Percentiles rank a stretch among this genome's conserved stretches.
These are phyloP conservation scores for Pholis gunnellus DNA, from an alignment of 2,113 vertebrate species.

Conservation along the genomic window DNA sequence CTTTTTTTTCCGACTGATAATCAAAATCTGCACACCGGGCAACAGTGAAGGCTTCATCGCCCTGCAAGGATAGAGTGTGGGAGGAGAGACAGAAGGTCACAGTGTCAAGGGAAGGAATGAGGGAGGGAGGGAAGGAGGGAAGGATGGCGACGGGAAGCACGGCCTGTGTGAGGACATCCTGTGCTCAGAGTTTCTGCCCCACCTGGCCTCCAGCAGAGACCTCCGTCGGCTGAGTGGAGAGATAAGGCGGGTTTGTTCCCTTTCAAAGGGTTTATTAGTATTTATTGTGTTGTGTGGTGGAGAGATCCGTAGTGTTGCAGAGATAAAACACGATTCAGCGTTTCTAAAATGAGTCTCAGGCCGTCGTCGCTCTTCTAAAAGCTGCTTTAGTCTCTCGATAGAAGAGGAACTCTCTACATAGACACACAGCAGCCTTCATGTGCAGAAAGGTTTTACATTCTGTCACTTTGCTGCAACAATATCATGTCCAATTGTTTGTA, in stretches of 20 bases:
- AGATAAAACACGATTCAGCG: too few relatives aligned
- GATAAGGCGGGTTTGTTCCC: conserved; percentile 32
- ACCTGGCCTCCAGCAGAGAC: conserved; percentile 56
- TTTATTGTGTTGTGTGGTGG: too few relatives aligned
- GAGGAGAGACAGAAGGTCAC: conserved; percentile 59
- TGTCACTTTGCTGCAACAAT: too few relatives aligned
- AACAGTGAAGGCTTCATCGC: conserved; percentile 49
- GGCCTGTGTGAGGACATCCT: conserved; percentile 27
- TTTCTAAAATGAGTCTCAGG: too few relatives aligned
- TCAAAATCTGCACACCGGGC: background rate
- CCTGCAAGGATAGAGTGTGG: conserved; percentile 21
- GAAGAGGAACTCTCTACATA: too few relatives aligned
- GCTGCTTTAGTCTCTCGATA: too few relatives aligned
- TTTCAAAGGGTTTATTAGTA: too few relatives aligned
- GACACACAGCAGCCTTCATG: too few relatives aligned
- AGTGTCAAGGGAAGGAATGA: conserved; percentile 77
- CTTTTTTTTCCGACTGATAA: background rate
- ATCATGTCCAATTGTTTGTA: too few relatives aligned
- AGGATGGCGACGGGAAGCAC: conserved; percentile 37
- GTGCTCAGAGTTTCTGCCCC: conserved; percentile 27
- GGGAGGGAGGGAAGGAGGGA: conserved; percentile 60
- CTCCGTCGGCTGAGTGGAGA: conserved; percentile 38
- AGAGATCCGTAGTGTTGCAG: too few relatives aligned
- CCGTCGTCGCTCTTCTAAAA: too few relatives aligned
- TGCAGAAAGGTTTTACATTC: too few relatives aligned